These are phyloP conservation scores for Hafferia zeledoni DNA, from an alignment of 2,797 vertebrate species.

Conservation along the genomic window DNA sequence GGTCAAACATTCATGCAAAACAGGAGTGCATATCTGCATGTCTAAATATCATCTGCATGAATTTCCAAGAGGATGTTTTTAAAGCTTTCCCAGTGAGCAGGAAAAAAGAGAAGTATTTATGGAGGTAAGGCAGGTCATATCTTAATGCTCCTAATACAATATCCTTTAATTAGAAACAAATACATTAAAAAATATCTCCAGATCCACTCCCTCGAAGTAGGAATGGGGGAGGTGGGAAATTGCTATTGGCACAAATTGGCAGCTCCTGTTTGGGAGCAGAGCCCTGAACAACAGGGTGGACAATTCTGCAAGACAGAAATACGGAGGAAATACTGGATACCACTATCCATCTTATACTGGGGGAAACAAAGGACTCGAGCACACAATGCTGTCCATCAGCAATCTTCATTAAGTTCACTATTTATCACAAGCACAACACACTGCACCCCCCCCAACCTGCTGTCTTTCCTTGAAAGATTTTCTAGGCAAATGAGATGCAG, in stretches of 20 bases:
- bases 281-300: background rate
- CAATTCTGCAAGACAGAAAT: background rate
- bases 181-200: background rate
- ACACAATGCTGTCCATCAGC: conserved; percentile 10
- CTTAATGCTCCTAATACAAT: conserved; percentile 17
- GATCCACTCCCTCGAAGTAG: background rate
- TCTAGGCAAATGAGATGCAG: conserved; percentile 64
- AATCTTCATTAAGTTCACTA: conserved; percentile 48
- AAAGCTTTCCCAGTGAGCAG: conserved; percentile 33
- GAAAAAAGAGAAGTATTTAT: background rate
- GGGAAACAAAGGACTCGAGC: conserved; percentile 32
- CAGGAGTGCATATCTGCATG: conserved; percentile 65
- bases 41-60: conserved; percentile 62
- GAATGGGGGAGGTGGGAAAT: conserved; percentile 19
- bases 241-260: conserved; percentile 32
- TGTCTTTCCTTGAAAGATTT: conserved; percentile 44
- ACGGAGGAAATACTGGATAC: background rate
- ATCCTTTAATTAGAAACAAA: conserved; percentile 41
- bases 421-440: conserved; percentile 44
- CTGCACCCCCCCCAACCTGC: background rate
- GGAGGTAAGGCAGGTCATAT: conserved; percentile 28
- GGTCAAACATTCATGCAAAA: conserved; percentile 76
- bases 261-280: background rate
- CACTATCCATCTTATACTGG: background rate
- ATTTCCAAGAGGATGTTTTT: conserved; percentile 32